Evolutionary conservation across 2,113 vertebrate species (phyloP).

Genomic region (Pardalotus punctatus): DNA sequence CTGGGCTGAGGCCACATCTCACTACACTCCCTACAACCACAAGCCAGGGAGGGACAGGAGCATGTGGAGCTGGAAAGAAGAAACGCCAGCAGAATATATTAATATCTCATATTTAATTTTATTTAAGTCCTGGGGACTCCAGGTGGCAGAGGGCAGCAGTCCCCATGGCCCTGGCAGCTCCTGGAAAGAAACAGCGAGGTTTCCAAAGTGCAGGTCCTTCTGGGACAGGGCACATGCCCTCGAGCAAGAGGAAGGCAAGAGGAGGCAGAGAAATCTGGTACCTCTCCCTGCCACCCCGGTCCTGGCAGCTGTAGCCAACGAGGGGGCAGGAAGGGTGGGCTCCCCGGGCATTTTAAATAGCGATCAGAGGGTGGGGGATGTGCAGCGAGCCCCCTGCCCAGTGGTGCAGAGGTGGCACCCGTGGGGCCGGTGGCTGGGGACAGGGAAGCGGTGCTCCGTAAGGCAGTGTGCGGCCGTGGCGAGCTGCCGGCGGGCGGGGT

Average conservation of each 20-base stretch:
- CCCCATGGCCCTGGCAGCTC: neutral
- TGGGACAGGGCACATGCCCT: neutral
- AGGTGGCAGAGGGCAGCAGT: conserved; percentile 4
- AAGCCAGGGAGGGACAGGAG: neutral
- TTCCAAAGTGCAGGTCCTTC: conserved; percentile 51
- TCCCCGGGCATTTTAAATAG: neutral
- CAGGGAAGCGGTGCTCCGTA: conserved; percentile 25
- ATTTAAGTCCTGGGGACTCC: conserved; percentile 44
- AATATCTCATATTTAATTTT: conserved; percentile 61
- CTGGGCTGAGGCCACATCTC: neutral
- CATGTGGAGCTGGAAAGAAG: conserved; percentile 57
- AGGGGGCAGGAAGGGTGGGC: neutral
- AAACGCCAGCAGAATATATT: conserved; percentile 66
- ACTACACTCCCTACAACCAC: neutral
- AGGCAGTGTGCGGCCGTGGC: conserved; percentile 43
- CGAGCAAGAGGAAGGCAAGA: neutral
- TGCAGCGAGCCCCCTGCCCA: neutral
- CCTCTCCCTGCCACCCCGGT: neutral
- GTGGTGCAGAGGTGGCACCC: neutral
- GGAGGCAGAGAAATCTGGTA: neutral
- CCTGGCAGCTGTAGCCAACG: neutral
- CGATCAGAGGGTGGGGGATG: neutral
- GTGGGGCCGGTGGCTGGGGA: neutral
- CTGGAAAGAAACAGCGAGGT: neutral
- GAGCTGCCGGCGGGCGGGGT: neutral